These are phyloP conservation scores for Hylia prasina DNA, from an alignment of 2,113 vertebrate species.

Conservation along the genomic window DNA sequence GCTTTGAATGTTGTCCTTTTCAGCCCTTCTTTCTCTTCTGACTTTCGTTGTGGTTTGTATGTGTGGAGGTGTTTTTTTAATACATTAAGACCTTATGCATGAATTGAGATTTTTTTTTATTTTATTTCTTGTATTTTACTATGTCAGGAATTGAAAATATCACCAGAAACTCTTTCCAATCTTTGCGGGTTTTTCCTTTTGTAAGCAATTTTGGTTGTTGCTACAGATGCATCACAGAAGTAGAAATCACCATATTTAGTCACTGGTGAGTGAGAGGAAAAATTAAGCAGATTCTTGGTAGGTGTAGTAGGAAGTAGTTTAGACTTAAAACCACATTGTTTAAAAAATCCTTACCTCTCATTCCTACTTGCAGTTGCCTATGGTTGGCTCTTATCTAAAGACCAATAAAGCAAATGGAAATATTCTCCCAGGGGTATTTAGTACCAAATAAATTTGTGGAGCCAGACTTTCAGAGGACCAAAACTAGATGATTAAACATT, in stretches of 20 bases:
- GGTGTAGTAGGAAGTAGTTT: not conserved
- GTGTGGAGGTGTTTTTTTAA: not conserved
- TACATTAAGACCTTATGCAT: not conserved
- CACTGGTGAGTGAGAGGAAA: not conserved
- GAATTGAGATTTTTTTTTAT: not conserved
- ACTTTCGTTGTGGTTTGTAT: not conserved
- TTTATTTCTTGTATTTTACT: not conserved
- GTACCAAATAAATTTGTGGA: not conserved
- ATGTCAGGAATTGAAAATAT: not conserved
- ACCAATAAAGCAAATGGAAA: not conserved
- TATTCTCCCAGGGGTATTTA: not conserved
- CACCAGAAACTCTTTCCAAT: not conserved
- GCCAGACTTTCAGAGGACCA: not conserved
- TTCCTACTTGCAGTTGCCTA: not conserved
- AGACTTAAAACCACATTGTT: not conserved
- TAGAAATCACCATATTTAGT: not conserved
- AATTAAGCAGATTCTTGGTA: not conserved
- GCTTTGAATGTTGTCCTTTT: not conserved
- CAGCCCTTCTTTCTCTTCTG: not conserved
- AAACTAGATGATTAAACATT: not conserved
- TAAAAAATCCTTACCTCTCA: not conserved
- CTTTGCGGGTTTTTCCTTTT: rapidly evolving
- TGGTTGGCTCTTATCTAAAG: not conserved
- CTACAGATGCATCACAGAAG: not conserved
- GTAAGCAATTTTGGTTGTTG: not conserved